A percentile compares a stretch with the other conserved stretches of the same genome.
These are phyloP conservation scores for Stomatorhinus ivindoensis DNA, from an alignment of 2,113 vertebrate genomes.

Conservation along the genomic window DNA sequence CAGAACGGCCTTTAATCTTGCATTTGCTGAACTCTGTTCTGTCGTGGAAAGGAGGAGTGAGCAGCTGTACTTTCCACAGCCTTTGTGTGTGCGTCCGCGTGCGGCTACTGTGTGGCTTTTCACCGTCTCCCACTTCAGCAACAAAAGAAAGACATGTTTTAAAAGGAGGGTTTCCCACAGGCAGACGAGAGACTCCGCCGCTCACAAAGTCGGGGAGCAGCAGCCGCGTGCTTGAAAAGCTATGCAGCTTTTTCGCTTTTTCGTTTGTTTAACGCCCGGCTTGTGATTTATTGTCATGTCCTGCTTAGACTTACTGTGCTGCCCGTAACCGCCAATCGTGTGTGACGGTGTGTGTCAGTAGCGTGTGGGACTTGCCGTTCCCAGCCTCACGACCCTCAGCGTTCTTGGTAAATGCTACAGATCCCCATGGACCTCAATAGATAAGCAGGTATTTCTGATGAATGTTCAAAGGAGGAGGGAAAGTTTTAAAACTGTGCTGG, in stretches of 20 bases:
- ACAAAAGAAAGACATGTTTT: neutral
- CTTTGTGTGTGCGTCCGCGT: neutral
- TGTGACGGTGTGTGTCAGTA: neutral
- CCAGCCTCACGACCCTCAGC: neutral
- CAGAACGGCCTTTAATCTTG: neutral
- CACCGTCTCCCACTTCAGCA: neutral
- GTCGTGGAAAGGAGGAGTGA: neutral
- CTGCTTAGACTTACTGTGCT: neutral
- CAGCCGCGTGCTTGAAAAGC: neutral
- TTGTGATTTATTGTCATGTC: neutral
- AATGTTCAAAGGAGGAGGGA: neutral
- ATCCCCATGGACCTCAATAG: neutral
- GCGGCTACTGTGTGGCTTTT: neutral
- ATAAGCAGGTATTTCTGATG: conserved; percentile 1
- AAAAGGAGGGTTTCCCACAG: neutral
- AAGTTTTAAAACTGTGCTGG: neutral
- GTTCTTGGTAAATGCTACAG: neutral
- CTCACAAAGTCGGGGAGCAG: neutral
- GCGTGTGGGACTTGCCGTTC: neutral
- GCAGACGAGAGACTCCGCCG: neutral
- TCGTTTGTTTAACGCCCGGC: neutral
- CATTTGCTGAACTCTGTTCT: neutral
- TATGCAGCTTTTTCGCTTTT: neutral
- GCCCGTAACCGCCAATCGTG: neutral
- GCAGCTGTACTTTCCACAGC: neutral